Conservation (phyloP, 2,888 invertebrate genomes). For the Epinotia brunnichana region DNA sequence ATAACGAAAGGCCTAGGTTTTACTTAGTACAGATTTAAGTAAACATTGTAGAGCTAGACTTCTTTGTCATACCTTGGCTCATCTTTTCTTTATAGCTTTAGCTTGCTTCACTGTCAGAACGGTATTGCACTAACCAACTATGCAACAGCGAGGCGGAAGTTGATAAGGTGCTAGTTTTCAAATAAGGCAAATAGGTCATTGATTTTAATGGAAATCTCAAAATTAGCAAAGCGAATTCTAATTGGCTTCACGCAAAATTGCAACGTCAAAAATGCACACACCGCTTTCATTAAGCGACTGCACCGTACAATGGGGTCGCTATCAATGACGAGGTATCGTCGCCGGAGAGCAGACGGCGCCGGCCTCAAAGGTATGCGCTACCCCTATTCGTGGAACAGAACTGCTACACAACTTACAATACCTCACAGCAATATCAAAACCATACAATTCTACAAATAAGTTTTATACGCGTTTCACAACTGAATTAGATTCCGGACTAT, state of each 20-base stretch:
- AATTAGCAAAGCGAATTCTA: slow-evolving; percentile 31
- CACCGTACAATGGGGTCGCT: slow-evolving; percentile 17
- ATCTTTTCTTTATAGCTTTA: too few relatives aligned
- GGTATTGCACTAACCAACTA: not conserved
- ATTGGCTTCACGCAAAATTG: slow-evolving; percentile 31
- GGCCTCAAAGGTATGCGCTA: slow-evolving; percentile 6
- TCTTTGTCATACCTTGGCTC: not conserved
- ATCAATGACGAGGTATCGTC: slow-evolving; percentile 12
- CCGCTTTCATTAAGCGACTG: slow-evolving; percentile 18
- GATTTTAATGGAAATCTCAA: not conserved
- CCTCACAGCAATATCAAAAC: not conserved
- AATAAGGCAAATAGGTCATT: not conserved
- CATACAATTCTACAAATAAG: slow-evolving; percentile 22
- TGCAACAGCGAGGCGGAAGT: not conserved
- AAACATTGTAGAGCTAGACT: not conserved
- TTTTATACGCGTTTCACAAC: slow-evolving; percentile 20
- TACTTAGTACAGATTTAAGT: not conserved
- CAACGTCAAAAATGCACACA: slow-evolving; percentile 25
- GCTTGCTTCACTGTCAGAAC: not conserved
- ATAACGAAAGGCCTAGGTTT: too few relatives aligned
- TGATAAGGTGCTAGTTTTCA: not conserved
- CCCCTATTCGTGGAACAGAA: not conserved
- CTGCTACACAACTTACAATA: slow-evolving; percentile 8
- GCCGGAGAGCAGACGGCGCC: not conserved
- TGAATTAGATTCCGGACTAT: slow-evolving; percentile 51